These are phyloP conservation scores for Romanogobio albipinnatus DNA, from an alignment of 2,113 vertebrate genomes.

Conservation along the genomic window DNA sequence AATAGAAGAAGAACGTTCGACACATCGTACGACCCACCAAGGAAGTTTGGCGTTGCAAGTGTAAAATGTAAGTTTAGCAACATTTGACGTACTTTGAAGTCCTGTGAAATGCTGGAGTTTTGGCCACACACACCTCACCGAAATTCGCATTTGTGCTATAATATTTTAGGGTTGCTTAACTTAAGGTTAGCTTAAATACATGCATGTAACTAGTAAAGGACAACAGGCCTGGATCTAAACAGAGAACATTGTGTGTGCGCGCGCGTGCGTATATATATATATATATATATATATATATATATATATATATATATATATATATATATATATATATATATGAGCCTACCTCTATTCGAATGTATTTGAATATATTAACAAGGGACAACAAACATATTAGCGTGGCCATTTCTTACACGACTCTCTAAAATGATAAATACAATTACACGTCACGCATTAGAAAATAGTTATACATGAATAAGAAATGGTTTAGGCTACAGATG, in stretches of 20 bases:
- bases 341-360: neutral
- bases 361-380: neutral
- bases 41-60: neutral
- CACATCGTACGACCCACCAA: neutral
- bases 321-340: too few species aligned
- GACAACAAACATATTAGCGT: neutral
- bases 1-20: too few species aligned
- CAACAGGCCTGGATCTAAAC: neutral
- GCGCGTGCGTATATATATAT: neutral
- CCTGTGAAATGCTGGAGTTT: neutral
- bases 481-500: neutral
- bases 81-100: neutral
- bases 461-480: neutral
- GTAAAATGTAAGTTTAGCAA: neutral
- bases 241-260: neutral
- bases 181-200: neutral
- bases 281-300: neutral
- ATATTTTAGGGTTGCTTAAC: neutral
- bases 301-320: neutral
- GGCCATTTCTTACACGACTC: neutral
- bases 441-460: neutral
- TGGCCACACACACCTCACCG: neutral
- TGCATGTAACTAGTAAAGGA: neutral
- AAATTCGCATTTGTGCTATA: too few species aligned
- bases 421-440: neutral